phyloP scores from a whole-genome alignment of 2,888 invertebrate species.

The Eulithis testata region DNA sequence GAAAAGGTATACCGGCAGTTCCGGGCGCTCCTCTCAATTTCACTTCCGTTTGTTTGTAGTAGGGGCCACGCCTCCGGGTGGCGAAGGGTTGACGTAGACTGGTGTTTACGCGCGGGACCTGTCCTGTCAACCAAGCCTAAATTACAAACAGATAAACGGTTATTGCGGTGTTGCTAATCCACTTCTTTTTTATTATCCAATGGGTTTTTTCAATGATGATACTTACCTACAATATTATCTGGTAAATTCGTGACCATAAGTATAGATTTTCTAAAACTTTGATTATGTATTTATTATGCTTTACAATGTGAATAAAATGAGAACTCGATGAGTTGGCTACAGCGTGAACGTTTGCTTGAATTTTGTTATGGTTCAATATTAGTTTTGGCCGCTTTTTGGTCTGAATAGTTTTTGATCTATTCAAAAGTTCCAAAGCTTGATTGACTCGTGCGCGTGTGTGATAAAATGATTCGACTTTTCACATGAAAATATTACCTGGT shows the following conservation, averaged over 20 bases:
- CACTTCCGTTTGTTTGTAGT: conserved; percentile 82
- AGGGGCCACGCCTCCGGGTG: conserved; percentile 74
- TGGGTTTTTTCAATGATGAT: too few relatives aligned
- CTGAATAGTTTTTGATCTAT: conserved; percentile 20
- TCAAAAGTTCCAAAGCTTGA: conserved; percentile 23
- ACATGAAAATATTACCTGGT: conserved; percentile 15
- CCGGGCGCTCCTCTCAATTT: conserved; percentile 83
- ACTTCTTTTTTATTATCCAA: background rate
- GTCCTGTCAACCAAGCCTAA: conserved; percentile 61
- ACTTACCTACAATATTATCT: too few relatives aligned
- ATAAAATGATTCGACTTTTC: conserved; percentile 21
- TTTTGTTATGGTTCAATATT: conserved; percentile 6
- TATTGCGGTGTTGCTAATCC: conserved; percentile 32
- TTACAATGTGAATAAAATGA: too few relatives aligned
- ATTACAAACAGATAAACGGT: conserved; percentile 57
- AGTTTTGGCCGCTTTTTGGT: conserved; percentile 17
- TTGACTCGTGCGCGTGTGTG: conserved; percentile 19
- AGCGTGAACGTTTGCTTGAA: background rate
- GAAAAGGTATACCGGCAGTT: conserved; percentile 83
- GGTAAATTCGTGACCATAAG: too few relatives aligned
- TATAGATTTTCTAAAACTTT: too few relatives aligned
- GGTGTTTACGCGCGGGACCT: conserved; percentile 54
- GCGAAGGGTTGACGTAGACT: conserved; percentile 68
- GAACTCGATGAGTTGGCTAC: too few relatives aligned
- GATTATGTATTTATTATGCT: too few relatives aligned